These are phyloP conservation scores for Apeira syringaria DNA, from an alignment of 2,888 invertebrate genomes.

Conservation along the genomic window DNA sequence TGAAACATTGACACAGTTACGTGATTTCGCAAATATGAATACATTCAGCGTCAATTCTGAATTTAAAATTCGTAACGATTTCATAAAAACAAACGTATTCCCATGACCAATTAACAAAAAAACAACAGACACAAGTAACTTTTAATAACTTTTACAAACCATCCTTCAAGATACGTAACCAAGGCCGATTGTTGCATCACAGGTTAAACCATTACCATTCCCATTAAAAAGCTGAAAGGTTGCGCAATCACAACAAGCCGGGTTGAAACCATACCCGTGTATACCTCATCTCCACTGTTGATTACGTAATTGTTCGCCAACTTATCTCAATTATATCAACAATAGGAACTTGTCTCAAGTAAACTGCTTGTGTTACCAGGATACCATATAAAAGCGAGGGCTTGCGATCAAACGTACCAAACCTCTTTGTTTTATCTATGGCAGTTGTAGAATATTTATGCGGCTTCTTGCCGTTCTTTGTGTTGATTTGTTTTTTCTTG, in stretches of 20 bases:
- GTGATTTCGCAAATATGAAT: too few species aligned
- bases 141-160: too few species aligned
- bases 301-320: slow-evolving; percentile 17
- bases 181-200: neutral
- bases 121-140: too few species aligned
- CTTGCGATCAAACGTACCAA: slow-evolving; percentile 28
- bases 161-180: neutral
- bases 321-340: slow-evolving; percentile 52
- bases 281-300: slow-evolving; percentile 21
- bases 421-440: slow-evolving; percentile 33
- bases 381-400: slow-evolving; percentile 56
- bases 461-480: slow-evolving; percentile 26
- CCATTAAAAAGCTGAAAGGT: neutral
- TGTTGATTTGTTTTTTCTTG: slow-evolving; percentile 21
- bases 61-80: too few species aligned
- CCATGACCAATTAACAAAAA: too few species aligned
- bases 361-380: slow-evolving; percentile 47
- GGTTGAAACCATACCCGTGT: slow-evolving; percentile 26
- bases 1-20: too few species aligned
- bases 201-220: neutral
- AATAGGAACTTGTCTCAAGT: slow-evolving; percentile 66
- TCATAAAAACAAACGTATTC: too few species aligned
- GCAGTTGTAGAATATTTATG: slow-evolving; percentile 9
- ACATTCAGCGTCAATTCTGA: too few species aligned
- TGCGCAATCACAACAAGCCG: slow-evolving; percentile 17